Evolutionary conservation across 1,140 invertebrate genomes (phyloP).

Genomic region (Carposina sasakii): DNA sequence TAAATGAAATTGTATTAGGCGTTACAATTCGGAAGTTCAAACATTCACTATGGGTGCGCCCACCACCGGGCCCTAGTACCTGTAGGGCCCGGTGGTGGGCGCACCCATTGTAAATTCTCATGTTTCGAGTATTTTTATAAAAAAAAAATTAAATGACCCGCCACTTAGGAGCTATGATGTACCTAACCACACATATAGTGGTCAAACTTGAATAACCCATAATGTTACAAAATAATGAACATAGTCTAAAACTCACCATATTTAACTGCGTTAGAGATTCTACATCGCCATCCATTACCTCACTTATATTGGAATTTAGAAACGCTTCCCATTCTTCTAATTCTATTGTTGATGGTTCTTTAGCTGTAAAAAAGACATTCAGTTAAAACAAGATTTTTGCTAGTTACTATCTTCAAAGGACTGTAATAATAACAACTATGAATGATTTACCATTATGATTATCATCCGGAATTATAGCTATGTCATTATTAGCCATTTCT

Average conservation of each 20-base stretch:
- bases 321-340: slow-evolving; percentile 89
- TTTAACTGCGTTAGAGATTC: slow-evolving; percentile 81
- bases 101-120: background rate
- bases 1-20: no score
- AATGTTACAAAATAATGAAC: background rate
- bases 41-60: no score
- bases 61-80: no score
- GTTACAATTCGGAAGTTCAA: no score
- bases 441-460: slow-evolving; percentile 40
- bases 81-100: no score
- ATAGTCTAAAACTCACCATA: no score
- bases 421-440: background rate
- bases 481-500: slow-evolving; percentile 56
- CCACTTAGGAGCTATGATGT: background rate
- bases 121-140: background rate
- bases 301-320: slow-evolving; percentile 78
- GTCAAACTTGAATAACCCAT: background rate
- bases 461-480: slow-evolving; percentile 45
- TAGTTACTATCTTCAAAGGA: no score
- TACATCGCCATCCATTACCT: slow-evolving; percentile 83
- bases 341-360: slow-evolving; percentile 79
- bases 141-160: background rate
- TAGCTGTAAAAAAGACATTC: slow-evolving; percentile 39
- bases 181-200: no score
- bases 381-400: slow-evolving; percentile 9